Evolutionary conservation across 2,797 vertebrate species (phyloP).

Genomic region (Microctenopoma stevenorrisi): DNA sequence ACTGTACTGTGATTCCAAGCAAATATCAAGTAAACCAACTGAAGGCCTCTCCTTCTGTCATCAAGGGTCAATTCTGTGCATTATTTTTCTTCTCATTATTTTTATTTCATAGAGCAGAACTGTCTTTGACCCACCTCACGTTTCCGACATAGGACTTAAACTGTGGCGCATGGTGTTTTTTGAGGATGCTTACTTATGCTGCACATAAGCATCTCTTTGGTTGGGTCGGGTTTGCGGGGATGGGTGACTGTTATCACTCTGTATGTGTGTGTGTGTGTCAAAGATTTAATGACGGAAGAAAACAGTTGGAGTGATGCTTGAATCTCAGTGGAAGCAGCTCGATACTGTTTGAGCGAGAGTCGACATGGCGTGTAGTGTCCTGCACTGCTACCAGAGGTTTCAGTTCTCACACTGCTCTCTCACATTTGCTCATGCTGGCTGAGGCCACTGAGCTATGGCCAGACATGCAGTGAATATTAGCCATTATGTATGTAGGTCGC

Average conservation of each 20-base stretch:
- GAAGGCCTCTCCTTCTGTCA: constrained; percentile 55
- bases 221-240: constrained; percentile 29
- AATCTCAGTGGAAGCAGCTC: constrained; percentile 45
- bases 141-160: constrained; percentile 63
- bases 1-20: constrained; percentile 25
- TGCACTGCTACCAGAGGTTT: constrained; percentile 10
- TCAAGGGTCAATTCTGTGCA: constrained; percentile 66
- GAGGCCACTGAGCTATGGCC: constrained; percentile 26
- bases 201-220: constrained; percentile 70
- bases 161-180: constrained; percentile 61
- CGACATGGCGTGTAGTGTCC: constrained; percentile 17
- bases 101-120: constrained; percentile 65
- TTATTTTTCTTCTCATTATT: constrained; percentile 44
- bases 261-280: constrained; percentile 39
- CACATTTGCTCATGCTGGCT: constrained; percentile 5
- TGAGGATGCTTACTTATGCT: constrained; percentile 68
- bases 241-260: constrained; percentile 40
- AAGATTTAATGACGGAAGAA: constrained; percentile 47
- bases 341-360: constrained; percentile 25
- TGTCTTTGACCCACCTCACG: constrained; percentile 56
- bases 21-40: constrained; percentile 51
- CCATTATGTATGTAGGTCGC: constrained; percentile 47
- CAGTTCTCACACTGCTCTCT: constrained; percentile 20
- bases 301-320: constrained; percentile 39
- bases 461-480: constrained; percentile 48